phyloP scores from a whole-genome alignment of 2,888 invertebrate genomes.

The Leptinotarsa peninsularis region DNA sequence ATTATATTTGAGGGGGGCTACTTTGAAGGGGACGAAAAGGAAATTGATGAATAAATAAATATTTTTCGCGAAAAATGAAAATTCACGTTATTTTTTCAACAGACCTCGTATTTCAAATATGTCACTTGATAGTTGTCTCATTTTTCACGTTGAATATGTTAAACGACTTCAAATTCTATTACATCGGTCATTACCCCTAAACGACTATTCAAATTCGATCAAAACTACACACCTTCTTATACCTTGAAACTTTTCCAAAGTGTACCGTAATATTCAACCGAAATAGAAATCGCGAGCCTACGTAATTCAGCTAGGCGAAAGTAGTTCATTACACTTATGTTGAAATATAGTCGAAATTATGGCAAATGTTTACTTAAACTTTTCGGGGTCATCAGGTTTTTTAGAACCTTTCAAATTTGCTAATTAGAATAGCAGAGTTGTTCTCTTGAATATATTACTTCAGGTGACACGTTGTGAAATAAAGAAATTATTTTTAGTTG shows the following conservation, averaged over 20 bases:
- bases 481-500: neutral
- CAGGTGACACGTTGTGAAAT: neutral
- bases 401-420: slow-evolving; percentile 40
- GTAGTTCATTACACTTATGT: slow-evolving; percentile 31
- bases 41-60: no score
- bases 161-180: neutral
- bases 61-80: no score
- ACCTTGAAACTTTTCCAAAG: slow-evolving; percentile 8
- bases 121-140: no score
- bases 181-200: neutral
- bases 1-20: no score
- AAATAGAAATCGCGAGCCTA: slow-evolving; percentile 29
- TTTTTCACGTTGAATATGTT: neutral
- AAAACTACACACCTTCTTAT: slow-evolving; percentile 6
- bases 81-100: no score
- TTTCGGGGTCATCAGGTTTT: slow-evolving; percentile 35
- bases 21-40: no score
- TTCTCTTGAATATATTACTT: neutral
- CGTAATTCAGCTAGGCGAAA: slow-evolving; percentile 31
- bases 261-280: slow-evolving; percentile 10
- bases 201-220: neutral
- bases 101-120: no score
- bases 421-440: slow-evolving; percentile 25
- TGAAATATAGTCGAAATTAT: slow-evolving; percentile 26
- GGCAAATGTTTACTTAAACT: slow-evolving; percentile 41